phyloP scores from a whole-genome alignment of 2,888 invertebrate species.

The Amphipoea oculea region DNA sequence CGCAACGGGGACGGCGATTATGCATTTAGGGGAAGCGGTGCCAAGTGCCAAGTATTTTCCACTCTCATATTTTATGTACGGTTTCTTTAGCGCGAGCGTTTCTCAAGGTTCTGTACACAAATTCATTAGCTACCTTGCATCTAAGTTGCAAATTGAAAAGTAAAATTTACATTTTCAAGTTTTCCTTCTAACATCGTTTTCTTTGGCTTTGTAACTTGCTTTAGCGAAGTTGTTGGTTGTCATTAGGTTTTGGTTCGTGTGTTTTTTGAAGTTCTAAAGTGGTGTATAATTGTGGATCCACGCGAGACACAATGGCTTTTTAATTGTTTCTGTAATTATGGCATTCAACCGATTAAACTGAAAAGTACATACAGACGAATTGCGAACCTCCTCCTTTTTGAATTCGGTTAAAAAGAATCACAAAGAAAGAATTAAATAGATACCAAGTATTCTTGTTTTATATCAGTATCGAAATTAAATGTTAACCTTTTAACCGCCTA shows the following conservation, averaged over 20 bases:
- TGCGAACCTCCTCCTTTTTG: too few relatives aligned
- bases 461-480: slow-evolving; percentile 2
- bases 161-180: slow-evolving; percentile 45
- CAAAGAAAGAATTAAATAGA: background rate
- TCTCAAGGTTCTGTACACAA: slow-evolving; percentile 24
- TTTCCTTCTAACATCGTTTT: slow-evolving; percentile 22
- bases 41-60: slow-evolving; percentile 49
- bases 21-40: slow-evolving; percentile 41
- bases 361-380: too few relatives aligned
- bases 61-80: slow-evolving; percentile 51
- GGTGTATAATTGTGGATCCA: background rate
- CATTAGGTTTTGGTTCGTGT: slow-evolving; percentile 22
- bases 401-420: too few relatives aligned
- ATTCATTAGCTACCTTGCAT: slow-evolving; percentile 44
- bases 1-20: slow-evolving; percentile 30
- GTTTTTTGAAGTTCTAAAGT: background rate
- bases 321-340: too few relatives aligned
- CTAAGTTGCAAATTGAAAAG: slow-evolving; percentile 52
- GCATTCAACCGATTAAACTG: background rate
- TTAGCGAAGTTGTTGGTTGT: slow-evolving; percentile 14
- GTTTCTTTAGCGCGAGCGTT: slow-evolving; percentile 35
- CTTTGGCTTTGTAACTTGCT: slow-evolving; percentile 25
- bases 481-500: too few relatives aligned
- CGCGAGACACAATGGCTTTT: too few relatives aligned
- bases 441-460: background rate